Base-by-base conservation (phyloP, 37 sponge, comb jelly and placozoan genomes). In the Beroe forskalii region DNA sequence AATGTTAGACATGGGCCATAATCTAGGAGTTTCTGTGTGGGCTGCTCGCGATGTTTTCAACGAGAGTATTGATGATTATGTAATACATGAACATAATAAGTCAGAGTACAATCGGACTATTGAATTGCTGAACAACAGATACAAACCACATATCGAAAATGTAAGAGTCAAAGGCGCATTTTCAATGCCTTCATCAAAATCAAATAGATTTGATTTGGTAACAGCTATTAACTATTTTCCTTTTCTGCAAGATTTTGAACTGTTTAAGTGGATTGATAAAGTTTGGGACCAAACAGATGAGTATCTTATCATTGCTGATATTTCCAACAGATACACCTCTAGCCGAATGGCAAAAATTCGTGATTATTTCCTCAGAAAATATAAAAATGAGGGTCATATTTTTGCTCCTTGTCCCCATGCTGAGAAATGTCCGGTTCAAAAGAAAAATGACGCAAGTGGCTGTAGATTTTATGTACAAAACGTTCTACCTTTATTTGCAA, bases 331-430 rank as follows among this genome's bases (percentile, higher is more conserved):
- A 41, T 80, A 80, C 55, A 80, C 86, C 14, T 40, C 86, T 23
- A 0, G n/a, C 6, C 44, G 86, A 12, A 80, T 80, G 25, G 8
- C 55, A 27, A 12, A 43, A 23, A 80, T 80, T 25, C n/a, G 86
- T 1, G 4, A 35, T 30, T 80, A 44, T 3, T 80, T 80, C 22
- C 8, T 42, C 55, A 44, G 4, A 17, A 80, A 25, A 38, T 80
- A 80, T 25, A 43, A 43, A 43, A 44, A 80, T 12, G 72, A 69
- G 32, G 72, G 72, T 33, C 72, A 69, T 33, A 80, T 80, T 25
- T 37, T 80, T 44, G 86, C 86, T 27, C 86, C 86, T 1, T 80
- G 86, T 80, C 86, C 86, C 8, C 86, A 80, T 25, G 44, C 86
- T 44, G 4, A 44, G 0, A 12, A 20, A 41, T 80, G 86, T 43